Base-by-base conservation (phyloP, 2,113 vertebrate species). In the Aepyceros melampus region DNA sequence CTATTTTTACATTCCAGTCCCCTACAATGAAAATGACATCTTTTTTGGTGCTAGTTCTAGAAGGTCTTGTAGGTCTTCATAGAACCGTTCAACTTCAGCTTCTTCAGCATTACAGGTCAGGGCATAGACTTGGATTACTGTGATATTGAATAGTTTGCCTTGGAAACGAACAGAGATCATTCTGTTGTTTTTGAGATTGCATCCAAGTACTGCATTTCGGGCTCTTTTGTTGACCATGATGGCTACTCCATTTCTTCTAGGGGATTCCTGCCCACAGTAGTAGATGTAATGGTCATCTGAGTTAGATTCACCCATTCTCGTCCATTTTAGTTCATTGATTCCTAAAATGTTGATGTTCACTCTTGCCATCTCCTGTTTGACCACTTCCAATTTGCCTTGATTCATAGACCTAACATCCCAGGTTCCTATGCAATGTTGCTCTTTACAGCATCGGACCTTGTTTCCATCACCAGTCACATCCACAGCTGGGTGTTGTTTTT, bases 371-470 rank as follows among this genome's bases (percentile, higher is more conserved):
- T 71, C 64, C 9, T 36, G 4, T 71, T 36, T 71, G 64, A 71
- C 64, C n/a, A 36, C n/a, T 36, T 71, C 64, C 64, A 71, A 71
- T 36, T 71, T 71, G 64, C 64, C 64, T 23, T 36, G n/a, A 71
- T 12, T 71, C 17, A 11, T 36, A 17, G 64, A 71, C n/a, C 64
- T 71, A 21, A 71, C n/a, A 36, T 71, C 2, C n/a, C 17, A 71
- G 17, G 9, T 36, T 23, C 64, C n/a, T 36, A 36, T 36, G 64
- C 9, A 5, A 1, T 71, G 6, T 36, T 71, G 64, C 64, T 6
- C n/a, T 71, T 21, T 71, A 71, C 4, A 71, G 9, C n/a, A 12
- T 36, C 0, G 0, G n/a, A 36, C n/a, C n/a, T 71, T 71, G n/a
- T 4, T 71, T 71, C n/a, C 19, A 12, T 71, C 19, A 36, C 17